A percentile compares a stretch with the other conserved stretches of the same genome.
Evolutionary conservation across 2,888 invertebrate species (phyloP).

Genomic region (Mallateleia sp.): DNA sequence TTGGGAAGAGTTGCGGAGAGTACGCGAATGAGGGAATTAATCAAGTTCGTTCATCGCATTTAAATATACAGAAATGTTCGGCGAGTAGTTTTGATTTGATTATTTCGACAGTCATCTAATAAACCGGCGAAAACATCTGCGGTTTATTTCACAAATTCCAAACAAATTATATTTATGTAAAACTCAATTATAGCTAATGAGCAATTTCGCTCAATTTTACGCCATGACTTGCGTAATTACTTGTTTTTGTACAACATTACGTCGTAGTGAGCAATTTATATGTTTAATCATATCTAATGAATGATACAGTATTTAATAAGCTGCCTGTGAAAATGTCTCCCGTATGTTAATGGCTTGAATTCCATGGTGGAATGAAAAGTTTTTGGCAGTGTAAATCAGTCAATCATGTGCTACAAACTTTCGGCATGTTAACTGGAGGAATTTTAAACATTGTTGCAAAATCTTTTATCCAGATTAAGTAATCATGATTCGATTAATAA

Average conservation of each 20-base stretch:
- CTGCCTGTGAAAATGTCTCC: neutral
- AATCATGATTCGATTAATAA: no score
- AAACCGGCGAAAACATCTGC: slow-evolving; percentile 34
- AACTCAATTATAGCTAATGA: slow-evolving; percentile 64
- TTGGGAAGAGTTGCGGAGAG: neutral
- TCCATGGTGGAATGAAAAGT: neutral
- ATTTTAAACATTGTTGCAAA: no score
- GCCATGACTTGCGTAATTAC: slow-evolving; percentile 43
- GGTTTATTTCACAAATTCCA: slow-evolving; percentile 27
- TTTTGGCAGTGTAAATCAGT: no score
- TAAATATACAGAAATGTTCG: slow-evolving; percentile 24
- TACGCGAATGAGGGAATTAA: neutral
- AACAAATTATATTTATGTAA: slow-evolving; percentile 50
- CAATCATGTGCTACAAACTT: no score
- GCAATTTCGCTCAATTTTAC: slow-evolving; percentile 46
- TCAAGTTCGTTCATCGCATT: slow-evolving; percentile 12
- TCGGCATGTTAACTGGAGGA: no score
- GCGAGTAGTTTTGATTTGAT: slow-evolving; percentile 40
- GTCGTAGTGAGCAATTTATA: slow-evolving; percentile 3
- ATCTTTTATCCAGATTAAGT: no score
- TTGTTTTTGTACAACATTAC: slow-evolving; percentile 44
- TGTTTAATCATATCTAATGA: slow-evolving; percentile 37
- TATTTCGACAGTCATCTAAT: slow-evolving; percentile 41
- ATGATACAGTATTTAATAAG: slow-evolving; percentile 24
- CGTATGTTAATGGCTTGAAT: neutral